phyloP scores from a whole-genome alignment of 2,888 invertebrate species.

The Phymatocera aterrima region DNA sequence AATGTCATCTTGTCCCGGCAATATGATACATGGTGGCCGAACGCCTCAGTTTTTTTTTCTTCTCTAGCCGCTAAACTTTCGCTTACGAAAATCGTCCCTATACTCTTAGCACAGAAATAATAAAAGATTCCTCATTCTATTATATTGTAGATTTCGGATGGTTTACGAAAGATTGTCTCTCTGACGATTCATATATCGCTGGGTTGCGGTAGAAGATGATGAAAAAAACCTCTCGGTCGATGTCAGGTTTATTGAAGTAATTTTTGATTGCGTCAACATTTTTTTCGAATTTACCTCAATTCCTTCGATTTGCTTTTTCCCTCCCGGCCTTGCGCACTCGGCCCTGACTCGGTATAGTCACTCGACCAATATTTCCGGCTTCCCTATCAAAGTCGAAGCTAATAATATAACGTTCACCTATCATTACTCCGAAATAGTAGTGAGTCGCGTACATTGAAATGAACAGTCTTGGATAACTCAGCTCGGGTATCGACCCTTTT shows the following conservation, averaged over 20 bases:
- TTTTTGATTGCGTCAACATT: not conserved
- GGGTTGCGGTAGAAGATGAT: no score
- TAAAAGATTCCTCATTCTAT: slow-evolving; percentile 15
- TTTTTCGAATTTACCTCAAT: not conserved
- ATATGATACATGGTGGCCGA: not conserved
- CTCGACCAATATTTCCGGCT: slow-evolving; percentile 30
- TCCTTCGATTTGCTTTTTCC: not conserved
- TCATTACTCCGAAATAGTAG: not conserved
- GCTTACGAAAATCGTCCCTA: slow-evolving; percentile 26
- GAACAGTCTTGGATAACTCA: not conserved
- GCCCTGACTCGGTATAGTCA: slow-evolving; percentile 25
- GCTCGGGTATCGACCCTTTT: not conserved
- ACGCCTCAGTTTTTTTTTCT: not conserved
- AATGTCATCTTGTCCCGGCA: slow-evolving; percentile 18
- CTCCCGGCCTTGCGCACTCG: slow-evolving; percentile 18
- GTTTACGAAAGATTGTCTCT: no score
- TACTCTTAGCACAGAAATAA: not conserved
- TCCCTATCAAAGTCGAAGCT: slow-evolving; percentile 10
- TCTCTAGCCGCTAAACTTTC: slow-evolving; percentile 36
- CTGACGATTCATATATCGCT: no score
- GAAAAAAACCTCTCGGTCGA: not conserved
- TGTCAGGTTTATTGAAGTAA: not conserved
- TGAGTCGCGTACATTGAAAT: not conserved
- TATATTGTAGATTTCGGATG: no score
- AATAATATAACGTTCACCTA: not conserved